These are phyloP conservation scores for Trissoscelio sp. DNA, from an alignment of 2,888 invertebrate genomes.

Conservation along the genomic window DNA sequence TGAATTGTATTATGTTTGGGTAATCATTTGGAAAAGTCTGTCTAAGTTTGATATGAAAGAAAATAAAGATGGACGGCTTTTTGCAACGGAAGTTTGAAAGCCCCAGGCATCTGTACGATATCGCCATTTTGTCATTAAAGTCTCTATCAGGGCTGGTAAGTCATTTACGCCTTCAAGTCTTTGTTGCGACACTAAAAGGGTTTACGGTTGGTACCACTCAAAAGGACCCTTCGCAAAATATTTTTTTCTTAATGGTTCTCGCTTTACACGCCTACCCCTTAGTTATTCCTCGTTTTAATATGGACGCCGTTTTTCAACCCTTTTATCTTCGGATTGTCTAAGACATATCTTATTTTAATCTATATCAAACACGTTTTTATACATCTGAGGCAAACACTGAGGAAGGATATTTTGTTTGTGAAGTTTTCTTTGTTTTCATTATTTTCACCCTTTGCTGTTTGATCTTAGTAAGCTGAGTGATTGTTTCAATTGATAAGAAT, in stretches of 20 bases:
- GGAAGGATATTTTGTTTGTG: neutral
- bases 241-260: conserved; percentile 83
- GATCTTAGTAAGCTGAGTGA: too few relatives aligned
- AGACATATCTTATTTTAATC: conserved; percentile 58
- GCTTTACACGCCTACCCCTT: conserved; percentile 70
- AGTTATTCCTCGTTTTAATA: conserved; percentile 63
- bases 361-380: conserved; percentile 20
- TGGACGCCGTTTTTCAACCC: conserved; percentile 41
- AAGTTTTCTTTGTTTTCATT: neutral
- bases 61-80: conserved; percentile 32
- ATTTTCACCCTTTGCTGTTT: neutral
- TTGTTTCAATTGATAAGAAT: too few relatives aligned
- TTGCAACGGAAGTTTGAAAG: conserved; percentile 41
- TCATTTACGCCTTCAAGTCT: conserved; percentile 75
- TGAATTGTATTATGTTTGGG: neutral
- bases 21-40: neutral
- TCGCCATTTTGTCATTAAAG: conserved; percentile 81
- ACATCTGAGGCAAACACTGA: conserved; percentile 5
- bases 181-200: conserved; percentile 75
- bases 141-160: conserved; percentile 77
- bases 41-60: neutral
- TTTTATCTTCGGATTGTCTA: conserved; percentile 62
- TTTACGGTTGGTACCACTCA: conserved; percentile 77
- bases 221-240: conserved; percentile 81
- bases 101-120: conserved; percentile 54